phyloP scores from a whole-genome alignment of 2,113 vertebrate species.

The Leuciscus idus region DNA sequence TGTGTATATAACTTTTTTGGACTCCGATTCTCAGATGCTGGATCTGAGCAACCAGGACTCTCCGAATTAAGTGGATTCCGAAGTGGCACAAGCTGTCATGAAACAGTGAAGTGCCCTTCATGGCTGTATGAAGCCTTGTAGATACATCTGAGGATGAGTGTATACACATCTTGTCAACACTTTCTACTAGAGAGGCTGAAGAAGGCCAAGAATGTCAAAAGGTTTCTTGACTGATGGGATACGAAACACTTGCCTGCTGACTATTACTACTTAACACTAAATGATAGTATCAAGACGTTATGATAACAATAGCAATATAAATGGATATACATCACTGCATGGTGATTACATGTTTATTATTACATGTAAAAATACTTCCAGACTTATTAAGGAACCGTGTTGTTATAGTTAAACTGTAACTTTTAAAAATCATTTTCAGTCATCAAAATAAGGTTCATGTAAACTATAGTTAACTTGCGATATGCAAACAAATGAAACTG shows the following conservation, averaged over 20 bases:
- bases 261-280: neutral
- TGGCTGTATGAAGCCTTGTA: conserved; percentile 30
- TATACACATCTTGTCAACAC: neutral
- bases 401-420: neutral
- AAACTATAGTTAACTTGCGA: too few species aligned
- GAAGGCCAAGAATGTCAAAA: conserved; percentile 7
- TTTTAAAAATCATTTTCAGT: neutral
- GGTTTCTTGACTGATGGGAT: conserved; percentile 3
- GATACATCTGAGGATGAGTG: conserved; percentile 40
- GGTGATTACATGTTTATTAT: neutral
- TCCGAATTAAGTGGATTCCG: conserved; percentile 22
- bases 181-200: conserved; percentile 3
- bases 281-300: neutral
- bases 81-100: conserved; percentile 24
- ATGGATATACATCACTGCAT: neutral
- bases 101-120: conserved; percentile 45
- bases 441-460: too few species aligned
- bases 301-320: neutral
- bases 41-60: conserved; percentile 9
- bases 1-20: neutral
- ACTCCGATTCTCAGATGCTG: neutral
- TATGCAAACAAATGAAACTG: too few species aligned
- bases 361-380: neutral
- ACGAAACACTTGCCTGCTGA: neutral
- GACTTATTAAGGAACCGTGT: neutral